Conservation (phyloP, 2,888 invertebrate species). For the Odontocerum albicorne region DNA sequence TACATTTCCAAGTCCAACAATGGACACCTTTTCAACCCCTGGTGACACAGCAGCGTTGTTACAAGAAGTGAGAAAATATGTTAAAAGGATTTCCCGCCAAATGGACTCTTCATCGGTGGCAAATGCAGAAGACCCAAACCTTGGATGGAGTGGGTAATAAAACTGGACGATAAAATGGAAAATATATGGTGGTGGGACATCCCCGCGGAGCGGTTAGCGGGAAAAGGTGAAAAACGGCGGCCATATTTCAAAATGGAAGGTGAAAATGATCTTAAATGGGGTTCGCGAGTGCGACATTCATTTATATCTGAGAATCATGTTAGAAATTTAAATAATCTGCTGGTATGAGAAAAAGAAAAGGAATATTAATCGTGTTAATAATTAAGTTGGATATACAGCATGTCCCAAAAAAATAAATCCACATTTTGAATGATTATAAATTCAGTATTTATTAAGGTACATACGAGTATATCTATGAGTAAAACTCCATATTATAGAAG, state of each 20-base stretch:
- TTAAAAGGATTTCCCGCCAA: slow-evolving; percentile 18
- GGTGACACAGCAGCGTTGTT: not conserved
- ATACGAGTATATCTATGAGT: too few relatives aligned
- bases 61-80: slow-evolving; percentile 17
- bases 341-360: too few relatives aligned
- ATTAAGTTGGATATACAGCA: too few relatives aligned
- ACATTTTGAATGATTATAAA: too few relatives aligned
- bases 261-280: slow-evolving; percentile 8
- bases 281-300: too few relatives aligned
- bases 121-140: slow-evolving; percentile 16
- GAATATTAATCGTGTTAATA: too few relatives aligned
- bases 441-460: too few relatives aligned
- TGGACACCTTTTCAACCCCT: not conserved
- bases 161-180: slow-evolving; percentile 32
- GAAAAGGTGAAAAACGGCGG: slow-evolving; percentile 27
- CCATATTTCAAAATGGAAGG: slow-evolving; percentile 28
- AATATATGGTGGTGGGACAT: slow-evolving; percentile 26
- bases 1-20: not conserved
- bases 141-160: slow-evolving; percentile 32
- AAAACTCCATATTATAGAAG: too few relatives aligned
- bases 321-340: too few relatives aligned
- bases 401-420: too few relatives aligned
- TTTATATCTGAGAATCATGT: too few relatives aligned
- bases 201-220: slow-evolving; percentile 25
- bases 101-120: slow-evolving; percentile 18